phyloP scores from a whole-genome alignment of 2,113 vertebrate genomes.

The Micromys minutus region DNA sequence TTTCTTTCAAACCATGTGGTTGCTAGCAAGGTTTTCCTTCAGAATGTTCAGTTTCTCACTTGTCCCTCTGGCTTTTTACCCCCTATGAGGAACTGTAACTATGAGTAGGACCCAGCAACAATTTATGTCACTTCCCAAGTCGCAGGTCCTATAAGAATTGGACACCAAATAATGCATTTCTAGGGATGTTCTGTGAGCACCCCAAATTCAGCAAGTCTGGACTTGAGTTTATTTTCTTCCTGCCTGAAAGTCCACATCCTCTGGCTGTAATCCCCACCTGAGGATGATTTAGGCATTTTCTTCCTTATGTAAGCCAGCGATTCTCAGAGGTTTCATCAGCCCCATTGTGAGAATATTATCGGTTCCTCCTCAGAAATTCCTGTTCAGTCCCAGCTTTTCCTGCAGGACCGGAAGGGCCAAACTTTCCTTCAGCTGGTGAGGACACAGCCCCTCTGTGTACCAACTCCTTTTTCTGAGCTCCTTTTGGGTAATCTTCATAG shows the following conservation, averaged over 20 bases:
- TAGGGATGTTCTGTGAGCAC: background rate
- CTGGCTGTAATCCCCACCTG: background rate
- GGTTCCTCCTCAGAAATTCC: constrained; percentile 13
- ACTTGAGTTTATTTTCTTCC: background rate
- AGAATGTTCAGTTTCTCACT: background rate
- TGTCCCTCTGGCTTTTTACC: background rate
- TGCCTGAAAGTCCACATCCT: background rate
- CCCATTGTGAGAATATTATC: background rate
- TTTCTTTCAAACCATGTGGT: background rate
- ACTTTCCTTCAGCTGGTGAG: background rate
- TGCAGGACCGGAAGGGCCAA: background rate
- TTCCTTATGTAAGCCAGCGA: constrained; percentile 13
- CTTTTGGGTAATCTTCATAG: background rate
- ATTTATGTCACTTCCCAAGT: background rate
- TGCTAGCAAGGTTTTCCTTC: background rate
- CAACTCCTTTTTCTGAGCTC: background rate
- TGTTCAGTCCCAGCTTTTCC: background rate
- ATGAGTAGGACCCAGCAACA: background rate
- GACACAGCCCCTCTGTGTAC: background rate
- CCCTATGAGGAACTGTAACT: background rate
- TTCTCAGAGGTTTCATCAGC: background rate
- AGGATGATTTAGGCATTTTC: background rate
- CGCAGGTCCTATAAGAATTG: background rate
- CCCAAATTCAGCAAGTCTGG: background rate
- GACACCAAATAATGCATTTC: background rate